phyloP scores from a whole-genome alignment of 2,888 invertebrate species.

The Rugalucina vietnamica region DNA sequence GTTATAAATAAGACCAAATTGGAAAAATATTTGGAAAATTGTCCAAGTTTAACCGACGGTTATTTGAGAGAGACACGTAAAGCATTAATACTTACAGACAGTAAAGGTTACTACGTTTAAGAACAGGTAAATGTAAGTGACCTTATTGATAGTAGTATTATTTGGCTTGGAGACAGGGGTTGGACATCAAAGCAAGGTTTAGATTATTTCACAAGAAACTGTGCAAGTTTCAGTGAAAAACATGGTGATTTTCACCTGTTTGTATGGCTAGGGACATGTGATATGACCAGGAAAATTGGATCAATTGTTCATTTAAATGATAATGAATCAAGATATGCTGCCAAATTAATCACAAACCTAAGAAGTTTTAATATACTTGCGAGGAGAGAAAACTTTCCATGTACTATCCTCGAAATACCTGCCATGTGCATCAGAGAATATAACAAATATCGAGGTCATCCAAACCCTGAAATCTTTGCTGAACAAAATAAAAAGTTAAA shows the following conservation, averaged over 20 bases:
- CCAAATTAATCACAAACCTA: background rate
- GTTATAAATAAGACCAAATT: background rate
- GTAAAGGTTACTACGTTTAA: background rate
- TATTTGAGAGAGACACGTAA: background rate
- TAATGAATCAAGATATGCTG: background rate
- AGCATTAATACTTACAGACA: background rate
- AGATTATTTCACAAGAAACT: background rate
- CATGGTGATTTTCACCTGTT: background rate
- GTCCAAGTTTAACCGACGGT: background rate
- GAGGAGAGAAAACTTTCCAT: background rate
- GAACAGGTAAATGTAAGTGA: background rate
- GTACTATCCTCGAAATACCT: background rate
- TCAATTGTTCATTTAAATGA: background rate
- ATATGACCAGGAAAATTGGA: background rate
- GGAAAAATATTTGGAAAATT: background rate
- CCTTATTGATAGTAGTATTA: background rate
- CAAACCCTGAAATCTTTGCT: background rate
- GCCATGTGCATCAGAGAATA: background rate
- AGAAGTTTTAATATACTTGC: background rate
- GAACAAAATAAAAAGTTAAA: background rate
- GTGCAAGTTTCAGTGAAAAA: background rate
- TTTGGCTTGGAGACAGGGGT: background rate
- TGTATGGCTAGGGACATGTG: background rate
- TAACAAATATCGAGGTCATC: background rate
- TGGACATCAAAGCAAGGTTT: background rate